phyloP scores from a whole-genome alignment of 2,888 invertebrate species.

The Agrotis puta region DNA sequence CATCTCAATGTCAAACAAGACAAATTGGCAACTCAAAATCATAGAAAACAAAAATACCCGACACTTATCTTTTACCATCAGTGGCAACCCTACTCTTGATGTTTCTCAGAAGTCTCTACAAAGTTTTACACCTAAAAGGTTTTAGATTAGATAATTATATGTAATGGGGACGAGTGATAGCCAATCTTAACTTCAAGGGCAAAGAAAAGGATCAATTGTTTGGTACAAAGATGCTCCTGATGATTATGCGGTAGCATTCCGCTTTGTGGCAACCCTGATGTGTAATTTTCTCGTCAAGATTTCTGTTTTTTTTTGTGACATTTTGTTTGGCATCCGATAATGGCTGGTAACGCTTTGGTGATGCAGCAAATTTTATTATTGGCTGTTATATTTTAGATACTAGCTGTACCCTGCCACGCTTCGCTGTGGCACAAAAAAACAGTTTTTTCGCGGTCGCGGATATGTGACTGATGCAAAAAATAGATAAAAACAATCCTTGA shows the following conservation, averaged over 20 bases:
- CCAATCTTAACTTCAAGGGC: slow-evolving; percentile 74
- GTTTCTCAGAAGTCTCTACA: slow-evolving; percentile 87
- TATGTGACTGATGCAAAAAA: no score
- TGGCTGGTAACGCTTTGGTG: slow-evolving; percentile 59
- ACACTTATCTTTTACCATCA: slow-evolving; percentile 37
- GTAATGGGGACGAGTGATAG: slow-evolving; percentile 82
- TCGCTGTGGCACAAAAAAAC: no score
- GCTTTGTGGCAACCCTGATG: slow-evolving; percentile 70
- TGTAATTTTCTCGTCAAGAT: slow-evolving; percentile 82
- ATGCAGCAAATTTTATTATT: slow-evolving; percentile 51
- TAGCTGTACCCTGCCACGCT: no score
- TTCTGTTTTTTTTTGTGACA: slow-evolving; percentile 58
- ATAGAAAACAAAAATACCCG: slow-evolving; percentile 2
- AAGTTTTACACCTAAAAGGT: slow-evolving; percentile 88
- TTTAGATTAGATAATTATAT: slow-evolving; percentile 90
- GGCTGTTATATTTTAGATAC: neutral
- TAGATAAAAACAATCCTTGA: no score
- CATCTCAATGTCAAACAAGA: neutral
- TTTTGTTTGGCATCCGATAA: slow-evolving; percentile 61
- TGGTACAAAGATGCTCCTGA: slow-evolving; percentile 79
- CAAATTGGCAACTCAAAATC: neutral
- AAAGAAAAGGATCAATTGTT: slow-evolving; percentile 73
- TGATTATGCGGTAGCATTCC: slow-evolving; percentile 85
- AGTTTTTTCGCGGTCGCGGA: no score
- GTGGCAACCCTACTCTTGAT: slow-evolving; percentile 68